Conservation (phyloP, 2,113 vertebrate species). For the Aptenodytes patagonicus region DNA sequence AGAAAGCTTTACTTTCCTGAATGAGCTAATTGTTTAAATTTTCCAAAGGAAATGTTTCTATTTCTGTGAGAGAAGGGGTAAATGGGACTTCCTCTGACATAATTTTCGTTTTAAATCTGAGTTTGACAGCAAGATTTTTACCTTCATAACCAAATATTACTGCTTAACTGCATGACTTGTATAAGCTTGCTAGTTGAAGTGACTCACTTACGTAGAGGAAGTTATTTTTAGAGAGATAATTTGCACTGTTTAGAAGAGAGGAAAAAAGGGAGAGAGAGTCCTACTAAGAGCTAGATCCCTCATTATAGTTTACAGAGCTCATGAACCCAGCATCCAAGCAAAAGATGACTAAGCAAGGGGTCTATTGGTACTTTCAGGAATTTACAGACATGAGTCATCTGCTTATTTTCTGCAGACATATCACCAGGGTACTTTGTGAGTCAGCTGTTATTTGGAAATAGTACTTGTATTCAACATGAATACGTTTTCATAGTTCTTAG, state of each 20-base stretch:
- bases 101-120: slow-evolving; percentile 46
- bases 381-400: slow-evolving; percentile 81
- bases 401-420: slow-evolving; percentile 75
- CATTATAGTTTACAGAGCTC: slow-evolving; percentile 77
- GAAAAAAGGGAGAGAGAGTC: slow-evolving; percentile 64
- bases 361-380: slow-evolving; percentile 79
- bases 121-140: slow-evolving; percentile 69
- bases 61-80: slow-evolving; percentile 46
- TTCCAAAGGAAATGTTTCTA: slow-evolving; percentile 41
- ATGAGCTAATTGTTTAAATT: slow-evolving; percentile 58
- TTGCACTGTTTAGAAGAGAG: slow-evolving; percentile 73
- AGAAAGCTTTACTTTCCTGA: slow-evolving; percentile 57
- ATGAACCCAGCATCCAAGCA: slow-evolving; percentile 77
- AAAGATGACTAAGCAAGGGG: slow-evolving; percentile 81
- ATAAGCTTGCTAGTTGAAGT: slow-evolving; percentile 72
- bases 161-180: slow-evolving; percentile 63
- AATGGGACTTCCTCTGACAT: slow-evolving; percentile 55
- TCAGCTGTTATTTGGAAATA: slow-evolving; percentile 76
- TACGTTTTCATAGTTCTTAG: slow-evolving; percentile 48
- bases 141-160: slow-evolving; percentile 68
- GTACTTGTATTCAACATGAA: slow-evolving; percentile 60
- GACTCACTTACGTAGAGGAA: slow-evolving; percentile 76
- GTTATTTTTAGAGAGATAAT: slow-evolving; percentile 83
- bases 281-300: slow-evolving; percentile 72
- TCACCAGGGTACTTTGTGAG: slow-evolving; percentile 74